Evolutionary conservation across 2,113 vertebrate species (phyloP).

Genomic region (Varanus komodoensis): DNA sequence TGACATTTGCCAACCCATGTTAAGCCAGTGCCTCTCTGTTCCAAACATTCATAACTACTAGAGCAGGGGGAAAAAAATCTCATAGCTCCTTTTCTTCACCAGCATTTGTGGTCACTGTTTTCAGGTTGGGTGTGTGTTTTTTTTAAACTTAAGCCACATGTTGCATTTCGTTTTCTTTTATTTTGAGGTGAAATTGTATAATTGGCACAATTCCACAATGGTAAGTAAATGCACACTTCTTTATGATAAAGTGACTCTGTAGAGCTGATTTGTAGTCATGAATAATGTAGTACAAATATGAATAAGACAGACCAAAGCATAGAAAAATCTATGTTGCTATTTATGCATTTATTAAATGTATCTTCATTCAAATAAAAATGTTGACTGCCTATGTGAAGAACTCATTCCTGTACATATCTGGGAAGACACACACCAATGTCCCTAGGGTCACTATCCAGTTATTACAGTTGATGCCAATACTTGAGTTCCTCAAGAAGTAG

Average conservation of each 20-base stretch:
- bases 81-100: background rate
- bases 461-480: background rate
- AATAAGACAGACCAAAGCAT: background rate
- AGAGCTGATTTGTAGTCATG: background rate
- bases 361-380: no score
- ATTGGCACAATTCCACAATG: background rate
- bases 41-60: background rate
- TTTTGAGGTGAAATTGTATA: background rate
- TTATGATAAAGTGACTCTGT: background rate
- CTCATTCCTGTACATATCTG: background rate
- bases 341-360: background rate
- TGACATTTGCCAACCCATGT: background rate
- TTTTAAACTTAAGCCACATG: background rate
- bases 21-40: background rate
- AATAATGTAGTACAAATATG: no score
- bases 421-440: background rate
- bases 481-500: background rate
- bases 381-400: background rate
- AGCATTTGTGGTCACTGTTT: background rate
- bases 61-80: background rate
- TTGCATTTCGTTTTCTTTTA: background rate
- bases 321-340: background rate
- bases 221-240: no score
- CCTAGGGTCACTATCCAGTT: background rate
- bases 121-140: background rate